Evolutionary conservation across 2,113 vertebrate species (phyloP), one percentile per base, ranked within the genome.

Genomic region (Micronycteris hirsuta): DNA sequence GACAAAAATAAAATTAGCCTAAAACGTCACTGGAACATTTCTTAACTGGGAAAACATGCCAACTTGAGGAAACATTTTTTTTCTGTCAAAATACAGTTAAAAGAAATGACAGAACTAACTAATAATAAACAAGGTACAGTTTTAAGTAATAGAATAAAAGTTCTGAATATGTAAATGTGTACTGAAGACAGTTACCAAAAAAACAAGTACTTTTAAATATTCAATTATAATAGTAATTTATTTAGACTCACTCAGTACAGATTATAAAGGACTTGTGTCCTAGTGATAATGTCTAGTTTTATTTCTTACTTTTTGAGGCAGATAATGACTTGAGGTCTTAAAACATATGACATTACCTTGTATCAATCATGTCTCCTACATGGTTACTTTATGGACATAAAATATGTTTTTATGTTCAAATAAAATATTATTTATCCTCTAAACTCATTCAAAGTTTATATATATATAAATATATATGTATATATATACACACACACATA

Each of bases 1-100:
- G 96, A 90, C 87, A 95, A 94, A 90, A 95, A 81, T 97, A 94
- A 97, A 98, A 97, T 96, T 96, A 95, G 41, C 68, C 86, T 96
- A 76, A 97, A 96, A 54, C 95, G 90, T 90, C 96, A 95, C 76
- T 97, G 91, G 76, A 93, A 91, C 58, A 96, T 97, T 94, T 98
- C 97, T 98, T 96, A 97, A 96, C 81, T 96, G 82, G 94, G 96
- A 95, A 97, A 97, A 96, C 91, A 98, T 93, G 97, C 76, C 97
- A 97, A 96, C 86, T 93, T 95, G 78, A 0, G 0, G 81, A 63
- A 93, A 91, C 68, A 31, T 86, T 88, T 90, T 94, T 87, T 90
- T 93, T 86, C 93, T 93, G 96, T 97, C 96, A 97, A 97, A 95
- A 94, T 83, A 92, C 97, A 73, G 58, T 65, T 20, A 78, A 38